phyloP scores from a whole-genome alignment of 1,140 invertebrate genomes.

The Drosophila paulistorum region DNA sequence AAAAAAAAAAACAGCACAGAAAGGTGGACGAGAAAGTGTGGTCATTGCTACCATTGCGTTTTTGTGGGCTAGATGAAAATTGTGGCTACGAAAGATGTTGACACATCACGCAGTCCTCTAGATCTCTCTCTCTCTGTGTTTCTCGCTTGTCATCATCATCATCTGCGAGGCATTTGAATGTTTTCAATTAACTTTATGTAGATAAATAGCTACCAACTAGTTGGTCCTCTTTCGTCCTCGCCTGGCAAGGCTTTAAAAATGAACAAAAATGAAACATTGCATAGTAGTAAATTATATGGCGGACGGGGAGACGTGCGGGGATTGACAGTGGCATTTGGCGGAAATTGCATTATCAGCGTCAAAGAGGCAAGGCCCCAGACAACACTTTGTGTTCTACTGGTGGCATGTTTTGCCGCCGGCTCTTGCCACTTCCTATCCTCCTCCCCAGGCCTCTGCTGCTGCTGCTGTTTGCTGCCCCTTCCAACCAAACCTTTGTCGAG shows the following conservation, averaged over 20 bases:
- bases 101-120: conserved; percentile 65
- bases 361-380: conserved; percentile 41
- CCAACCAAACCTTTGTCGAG: conserved; percentile 39
- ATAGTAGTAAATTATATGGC: conserved; percentile 72
- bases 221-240: conserved; percentile 23
- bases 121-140: background rate
- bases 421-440: conserved; percentile 43
- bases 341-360: conserved; percentile 81
- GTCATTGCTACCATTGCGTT: conserved; percentile 35
- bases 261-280: conserved; percentile 76
- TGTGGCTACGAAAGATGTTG: conserved; percentile 70
- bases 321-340: conserved; percentile 32
- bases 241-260: conserved; percentile 51
- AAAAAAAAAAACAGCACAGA: too few relatives aligned
- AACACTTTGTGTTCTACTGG: conserved; percentile 20
- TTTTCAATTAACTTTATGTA: conserved; percentile 79
- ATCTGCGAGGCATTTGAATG: conserved; percentile 62
- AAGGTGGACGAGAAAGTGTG: conserved; percentile 54
- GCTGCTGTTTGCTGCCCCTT: background rate
- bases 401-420: conserved; percentile 65
- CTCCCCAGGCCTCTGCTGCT: conserved; percentile 47
- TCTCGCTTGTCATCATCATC: background rate
- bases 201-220: conserved; percentile 70
- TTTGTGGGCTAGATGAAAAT: conserved; percentile 35
- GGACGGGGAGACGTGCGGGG: background rate